These are phyloP conservation scores for Podarcis raffonei DNA, from an alignment of 2,113 vertebrate genomes.

Conservation along the genomic window DNA sequence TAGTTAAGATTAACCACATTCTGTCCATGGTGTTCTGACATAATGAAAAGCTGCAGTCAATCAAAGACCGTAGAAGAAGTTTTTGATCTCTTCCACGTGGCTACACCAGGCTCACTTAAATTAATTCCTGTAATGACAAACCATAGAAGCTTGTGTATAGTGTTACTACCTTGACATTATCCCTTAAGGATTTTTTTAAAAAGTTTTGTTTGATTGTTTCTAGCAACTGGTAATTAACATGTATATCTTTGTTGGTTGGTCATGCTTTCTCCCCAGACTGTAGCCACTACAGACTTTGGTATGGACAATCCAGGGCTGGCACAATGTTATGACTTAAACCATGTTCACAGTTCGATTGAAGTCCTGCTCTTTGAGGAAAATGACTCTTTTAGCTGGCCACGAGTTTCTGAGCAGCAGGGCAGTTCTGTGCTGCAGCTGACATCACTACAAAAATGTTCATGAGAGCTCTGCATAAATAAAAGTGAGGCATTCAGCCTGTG, in stretches of 20 bases:
- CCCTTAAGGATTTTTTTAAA: neutral
- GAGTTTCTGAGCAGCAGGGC: neutral
- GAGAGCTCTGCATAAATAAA: neutral
- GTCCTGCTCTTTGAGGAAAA: neutral
- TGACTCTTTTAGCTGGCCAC: neutral
- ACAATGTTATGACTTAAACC: neutral
- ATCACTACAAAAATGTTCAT: accelerated
- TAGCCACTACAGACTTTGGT: neutral
- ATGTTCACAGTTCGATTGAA: neutral
- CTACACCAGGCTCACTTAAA: neutral
- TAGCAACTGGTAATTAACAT: neutral
- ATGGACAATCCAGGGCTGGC: neutral
- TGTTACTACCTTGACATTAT: neutral
- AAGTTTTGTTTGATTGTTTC: no score
- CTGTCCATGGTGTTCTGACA: neutral
- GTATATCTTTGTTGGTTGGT: neutral
- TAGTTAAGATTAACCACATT: no score
- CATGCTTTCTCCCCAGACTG: no score
- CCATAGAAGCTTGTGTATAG: neutral
- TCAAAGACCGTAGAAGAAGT: neutral
- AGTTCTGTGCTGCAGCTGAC: slow-evolving; percentile 16
- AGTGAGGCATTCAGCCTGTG: slow-evolving; percentile 1
- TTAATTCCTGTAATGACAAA: neutral
- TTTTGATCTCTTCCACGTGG: no score
- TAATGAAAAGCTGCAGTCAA: neutral